phyloP scores from a whole-genome alignment of 2,797 vertebrate species.

The Amazona ochrocephala region DNA sequence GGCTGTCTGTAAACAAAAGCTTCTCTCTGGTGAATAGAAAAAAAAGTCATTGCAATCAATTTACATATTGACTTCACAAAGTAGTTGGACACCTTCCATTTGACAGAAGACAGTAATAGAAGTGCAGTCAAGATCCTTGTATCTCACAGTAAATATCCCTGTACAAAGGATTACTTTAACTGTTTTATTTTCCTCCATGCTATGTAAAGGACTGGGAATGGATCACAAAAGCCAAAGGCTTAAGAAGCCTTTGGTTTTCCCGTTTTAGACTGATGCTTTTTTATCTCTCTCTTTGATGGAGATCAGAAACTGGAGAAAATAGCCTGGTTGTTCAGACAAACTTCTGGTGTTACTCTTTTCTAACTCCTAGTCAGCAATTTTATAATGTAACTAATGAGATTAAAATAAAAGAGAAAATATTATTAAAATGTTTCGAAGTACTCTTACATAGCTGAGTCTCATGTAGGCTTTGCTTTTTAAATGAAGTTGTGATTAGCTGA shows the following conservation, averaged over 20 bases:
- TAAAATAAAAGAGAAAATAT: neutral
- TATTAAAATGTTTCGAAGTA: neutral
- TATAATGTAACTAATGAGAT: neutral
- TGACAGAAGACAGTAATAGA: neutral
- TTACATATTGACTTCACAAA: neutral
- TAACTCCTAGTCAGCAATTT: neutral
- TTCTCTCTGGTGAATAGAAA: neutral
- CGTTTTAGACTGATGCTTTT: neutral
- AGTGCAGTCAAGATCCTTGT: neutral
- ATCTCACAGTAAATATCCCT: neutral
- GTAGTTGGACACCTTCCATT: neutral
- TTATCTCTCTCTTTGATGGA: neutral
- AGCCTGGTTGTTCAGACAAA: neutral
- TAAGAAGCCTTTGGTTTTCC: neutral
- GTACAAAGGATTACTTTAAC: neutral
- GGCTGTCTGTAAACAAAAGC: conserved; percentile 12
- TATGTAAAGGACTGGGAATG: neutral
- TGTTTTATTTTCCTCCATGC: neutral
- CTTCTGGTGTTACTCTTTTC: neutral
- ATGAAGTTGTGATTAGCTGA: neutral
- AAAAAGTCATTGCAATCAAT: neutral
- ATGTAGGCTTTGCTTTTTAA: neutral
- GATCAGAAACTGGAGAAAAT: neutral
- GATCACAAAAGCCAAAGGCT: neutral
- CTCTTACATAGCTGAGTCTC: neutral